Evolutionary conservation across 2,113 vertebrate species (phyloP).

Genomic region (Oryzias melastigma): DNA sequence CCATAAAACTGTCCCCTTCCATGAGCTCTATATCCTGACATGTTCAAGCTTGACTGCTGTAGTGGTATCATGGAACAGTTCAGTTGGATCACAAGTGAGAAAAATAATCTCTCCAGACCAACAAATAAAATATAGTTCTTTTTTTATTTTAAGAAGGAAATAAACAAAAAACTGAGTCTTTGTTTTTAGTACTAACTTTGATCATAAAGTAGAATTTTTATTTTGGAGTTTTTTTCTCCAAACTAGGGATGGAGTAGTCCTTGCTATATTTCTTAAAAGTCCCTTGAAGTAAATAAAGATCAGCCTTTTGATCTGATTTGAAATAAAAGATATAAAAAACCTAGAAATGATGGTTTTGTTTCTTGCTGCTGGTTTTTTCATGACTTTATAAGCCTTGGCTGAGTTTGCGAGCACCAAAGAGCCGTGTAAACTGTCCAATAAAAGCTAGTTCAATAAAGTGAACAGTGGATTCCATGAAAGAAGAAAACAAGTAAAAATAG

Average conservation of each 20-base stretch:
- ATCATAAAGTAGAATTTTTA: conserved; percentile 2
- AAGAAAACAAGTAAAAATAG: not conserved
- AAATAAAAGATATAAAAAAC: too few species aligned
- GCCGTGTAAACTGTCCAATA: not conserved
- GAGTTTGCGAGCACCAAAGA: not conserved
- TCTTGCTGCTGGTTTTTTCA: not conserved
- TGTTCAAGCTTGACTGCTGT: conserved; percentile 30
- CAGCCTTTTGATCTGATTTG: too few species aligned
- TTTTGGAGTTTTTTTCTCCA: not conserved
- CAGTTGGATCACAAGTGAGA: conserved; percentile 11
- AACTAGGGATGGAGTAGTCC: not conserved
- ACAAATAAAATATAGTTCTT: not conserved
- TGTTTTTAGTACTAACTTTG: not conserved
- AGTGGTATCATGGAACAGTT: conserved; percentile 48
- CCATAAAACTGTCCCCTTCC: conserved; percentile 58
- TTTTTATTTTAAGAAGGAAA: conserved; percentile 14
- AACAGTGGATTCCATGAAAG: not conserved
- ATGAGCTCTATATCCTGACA: conserved; percentile 54
- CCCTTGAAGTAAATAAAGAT: too few species aligned
- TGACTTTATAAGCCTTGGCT: not conserved
- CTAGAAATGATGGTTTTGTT: too few species aligned
- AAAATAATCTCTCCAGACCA: conserved; percentile 17
- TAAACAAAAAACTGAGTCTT: not conserved
- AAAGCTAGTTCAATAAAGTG: not conserved
- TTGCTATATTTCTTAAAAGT: not conserved